phyloP scores from a whole-genome alignment of 2,888 invertebrate species.

The Pollenia labialis region DNA sequence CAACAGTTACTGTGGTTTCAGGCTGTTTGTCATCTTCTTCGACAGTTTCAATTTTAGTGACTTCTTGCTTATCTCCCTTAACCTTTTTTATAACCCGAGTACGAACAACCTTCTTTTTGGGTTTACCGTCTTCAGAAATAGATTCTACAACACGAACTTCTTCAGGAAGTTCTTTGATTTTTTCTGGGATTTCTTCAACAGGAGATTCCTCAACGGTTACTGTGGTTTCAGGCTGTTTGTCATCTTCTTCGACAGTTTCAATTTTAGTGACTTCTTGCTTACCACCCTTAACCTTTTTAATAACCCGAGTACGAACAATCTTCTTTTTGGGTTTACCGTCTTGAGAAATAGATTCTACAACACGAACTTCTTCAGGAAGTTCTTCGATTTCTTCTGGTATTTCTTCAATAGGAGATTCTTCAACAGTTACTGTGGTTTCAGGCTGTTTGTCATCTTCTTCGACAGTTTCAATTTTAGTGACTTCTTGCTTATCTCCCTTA shows the following conservation, averaged over 20 bases:
- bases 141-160: conserved; percentile 81
- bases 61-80: conserved; percentile 81
- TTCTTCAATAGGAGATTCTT: conserved; percentile 77
- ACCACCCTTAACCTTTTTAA: conserved; percentile 72
- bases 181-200: conserved; percentile 70
- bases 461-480: conserved; percentile 80
- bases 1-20: conserved; percentile 78
- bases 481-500: conserved; percentile 76
- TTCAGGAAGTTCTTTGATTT: conserved; percentile 81
- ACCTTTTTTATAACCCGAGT: conserved; percentile 81
- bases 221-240: conserved; percentile 79
- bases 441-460: conserved; percentile 79
- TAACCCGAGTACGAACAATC: conserved; percentile 74
- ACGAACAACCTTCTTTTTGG: conserved; percentile 77
- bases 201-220: conserved; percentile 74
- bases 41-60: conserved; percentile 82
- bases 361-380: conserved; percentile 75
- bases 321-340: conserved; percentile 81
- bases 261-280: conserved; percentile 79
- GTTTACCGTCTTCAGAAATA: conserved; percentile 78
- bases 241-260: conserved; percentile 78
- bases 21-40: conserved; percentile 82
- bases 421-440: conserved; percentile 78
- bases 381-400: conserved; percentile 78
- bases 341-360: conserved; percentile 78